A percentile compares a stretch with the other conserved stretches of the same genome.
These are phyloP conservation scores for Pelecanoides urinatrix DNA, from an alignment of 2,113 vertebrate species.

Conservation along the genomic window DNA sequence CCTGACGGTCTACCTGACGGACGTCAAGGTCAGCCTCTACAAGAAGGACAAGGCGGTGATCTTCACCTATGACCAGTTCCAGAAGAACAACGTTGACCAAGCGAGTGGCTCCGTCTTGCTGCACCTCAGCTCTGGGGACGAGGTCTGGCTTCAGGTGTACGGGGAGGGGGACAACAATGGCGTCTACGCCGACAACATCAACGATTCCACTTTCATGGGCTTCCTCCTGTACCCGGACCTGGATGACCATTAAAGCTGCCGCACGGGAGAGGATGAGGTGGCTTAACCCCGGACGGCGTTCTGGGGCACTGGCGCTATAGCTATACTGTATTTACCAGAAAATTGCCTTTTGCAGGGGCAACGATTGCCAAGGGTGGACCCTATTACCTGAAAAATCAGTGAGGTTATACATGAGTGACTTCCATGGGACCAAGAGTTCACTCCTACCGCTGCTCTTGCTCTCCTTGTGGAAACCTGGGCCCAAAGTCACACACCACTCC, in stretches of 20 bases:
- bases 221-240: conserved; percentile 81
- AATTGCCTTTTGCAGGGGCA: background rate
- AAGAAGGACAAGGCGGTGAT: conserved; percentile 75
- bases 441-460: background rate
- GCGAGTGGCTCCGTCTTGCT: conserved; percentile 78
- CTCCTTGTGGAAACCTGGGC: background rate
- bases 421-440: background rate
- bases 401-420: background rate
- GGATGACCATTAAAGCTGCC: background rate
- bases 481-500: background rate
- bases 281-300: fast-evolving
- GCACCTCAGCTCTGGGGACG: conserved; percentile 73
- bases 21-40: conserved; percentile 80
- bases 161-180: conserved; percentile 71
- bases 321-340: background rate
- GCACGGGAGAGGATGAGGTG: background rate
- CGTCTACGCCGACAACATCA: conserved; percentile 80
- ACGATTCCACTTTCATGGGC: conserved; percentile 83
- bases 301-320: background rate
- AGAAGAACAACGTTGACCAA: conserved; percentile 78
- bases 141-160: conserved; percentile 84
- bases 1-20: conserved; percentile 78
- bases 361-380: background rate
- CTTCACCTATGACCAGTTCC: conserved; percentile 83
- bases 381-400: background rate